A percentile compares a stretch with the other conserved stretches of the same genome.
These are phyloP conservation scores for Napeogenes inachia DNA, from an alignment of 2,888 invertebrate genomes.

Conservation along the genomic window DNA sequence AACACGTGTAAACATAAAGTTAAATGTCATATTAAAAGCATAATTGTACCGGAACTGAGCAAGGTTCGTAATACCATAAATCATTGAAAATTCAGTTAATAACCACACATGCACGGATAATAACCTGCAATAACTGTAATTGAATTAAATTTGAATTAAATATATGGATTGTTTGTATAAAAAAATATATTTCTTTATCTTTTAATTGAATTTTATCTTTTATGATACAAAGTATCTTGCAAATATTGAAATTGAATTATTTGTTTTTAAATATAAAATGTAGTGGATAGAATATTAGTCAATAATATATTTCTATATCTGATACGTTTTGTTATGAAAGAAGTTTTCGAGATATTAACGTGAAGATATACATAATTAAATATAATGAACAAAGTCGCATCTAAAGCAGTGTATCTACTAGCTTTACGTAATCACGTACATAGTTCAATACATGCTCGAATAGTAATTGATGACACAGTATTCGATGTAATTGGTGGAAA, in stretches of 20 bases:
- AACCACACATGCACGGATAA: neutral
- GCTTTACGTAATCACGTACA: too few species aligned
- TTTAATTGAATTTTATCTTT: too few species aligned
- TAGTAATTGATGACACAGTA: neutral
- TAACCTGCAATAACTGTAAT: neutral
- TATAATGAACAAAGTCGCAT: too few species aligned
- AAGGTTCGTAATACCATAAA: neutral
- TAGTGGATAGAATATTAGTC: too few species aligned
- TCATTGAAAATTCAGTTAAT: conserved; percentile 2
- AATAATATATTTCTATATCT: too few species aligned
- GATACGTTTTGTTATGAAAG: too few species aligned
- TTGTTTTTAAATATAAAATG: too few species aligned
- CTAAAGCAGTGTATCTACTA: too few species aligned
- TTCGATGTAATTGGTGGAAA: neutral
- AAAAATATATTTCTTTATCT: neutral
- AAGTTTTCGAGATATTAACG: too few species aligned
- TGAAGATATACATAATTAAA: too few species aligned
- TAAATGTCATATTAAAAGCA: neutral
- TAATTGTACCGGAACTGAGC: neutral
- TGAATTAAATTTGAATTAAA: neutral
- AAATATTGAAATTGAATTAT: too few species aligned
- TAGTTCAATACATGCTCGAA: neutral
- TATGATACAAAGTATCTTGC: too few species aligned
- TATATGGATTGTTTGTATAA: neutral
- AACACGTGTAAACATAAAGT: conserved; percentile 2